Conservation (phyloP, 2,113 vertebrate species). For the Mohoua ochrocephala region DNA sequence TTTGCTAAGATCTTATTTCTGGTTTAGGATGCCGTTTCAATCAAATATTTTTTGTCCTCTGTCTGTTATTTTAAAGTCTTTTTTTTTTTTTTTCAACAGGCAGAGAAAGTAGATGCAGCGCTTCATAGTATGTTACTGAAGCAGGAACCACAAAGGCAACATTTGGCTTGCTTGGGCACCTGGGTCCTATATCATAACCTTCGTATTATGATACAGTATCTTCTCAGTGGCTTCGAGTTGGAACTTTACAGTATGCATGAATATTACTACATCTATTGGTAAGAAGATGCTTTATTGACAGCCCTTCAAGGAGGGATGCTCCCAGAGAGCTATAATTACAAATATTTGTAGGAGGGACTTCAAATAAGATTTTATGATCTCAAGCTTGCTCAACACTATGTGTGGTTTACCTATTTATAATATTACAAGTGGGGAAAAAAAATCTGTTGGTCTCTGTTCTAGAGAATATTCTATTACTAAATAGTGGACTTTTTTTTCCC, state of each 20-base stretch:
- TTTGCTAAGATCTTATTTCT: not conserved
- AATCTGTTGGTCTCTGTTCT: not conserved
- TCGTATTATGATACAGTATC: constrained; percentile 98
- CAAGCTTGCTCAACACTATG: not conserved
- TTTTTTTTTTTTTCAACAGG: constrained; percentile 70
- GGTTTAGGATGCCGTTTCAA: not conserved
- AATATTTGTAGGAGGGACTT: not conserved
- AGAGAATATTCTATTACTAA: not conserved
- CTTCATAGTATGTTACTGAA: constrained; percentile 95
- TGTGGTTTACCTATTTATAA: not conserved
- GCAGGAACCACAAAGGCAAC: constrained; percentile 94
- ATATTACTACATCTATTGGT: constrained; percentile 99
- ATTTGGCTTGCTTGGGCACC: constrained; percentile 94
- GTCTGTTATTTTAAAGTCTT: not conserved
- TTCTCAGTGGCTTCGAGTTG: constrained; percentile 96
- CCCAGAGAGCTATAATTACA: not conserved
- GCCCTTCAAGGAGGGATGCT: not conserved
- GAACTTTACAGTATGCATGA: constrained; percentile 99
- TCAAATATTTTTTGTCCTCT: not conserved
- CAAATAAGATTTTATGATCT: not conserved
- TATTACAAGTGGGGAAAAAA: not conserved
- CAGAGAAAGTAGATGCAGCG: constrained; percentile 95
- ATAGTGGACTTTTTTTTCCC: not conserved
- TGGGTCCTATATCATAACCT: constrained; percentile 99
- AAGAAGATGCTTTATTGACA: constrained; percentile 20